These are phyloP conservation scores for Protobothrops mucrosquamatus DNA, from an alignment of 2,113 vertebrate genomes.

Conservation along the genomic window DNA sequence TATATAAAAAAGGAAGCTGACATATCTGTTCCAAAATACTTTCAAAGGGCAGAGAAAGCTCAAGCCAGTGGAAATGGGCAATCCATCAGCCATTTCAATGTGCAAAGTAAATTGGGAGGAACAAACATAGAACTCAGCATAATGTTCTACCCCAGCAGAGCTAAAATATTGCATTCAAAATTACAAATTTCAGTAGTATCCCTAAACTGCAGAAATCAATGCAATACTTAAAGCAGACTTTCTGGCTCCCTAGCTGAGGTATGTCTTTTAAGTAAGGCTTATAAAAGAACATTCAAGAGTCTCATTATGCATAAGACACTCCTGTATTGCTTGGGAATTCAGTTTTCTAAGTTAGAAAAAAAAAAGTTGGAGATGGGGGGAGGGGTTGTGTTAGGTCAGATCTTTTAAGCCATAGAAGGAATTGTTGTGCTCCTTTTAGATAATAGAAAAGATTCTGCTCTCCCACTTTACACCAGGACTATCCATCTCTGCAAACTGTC, in stretches of 20 bases:
- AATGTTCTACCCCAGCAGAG: not conserved
- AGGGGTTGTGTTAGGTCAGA: not conserved
- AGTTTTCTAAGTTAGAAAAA: not conserved
- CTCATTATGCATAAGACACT: not conserved
- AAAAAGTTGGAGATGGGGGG: not conserved
- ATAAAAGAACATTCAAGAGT: not conserved
- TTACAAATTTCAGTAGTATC: not conserved
- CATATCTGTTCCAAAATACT: not conserved
- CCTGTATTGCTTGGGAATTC: not conserved
- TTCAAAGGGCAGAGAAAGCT: not conserved
- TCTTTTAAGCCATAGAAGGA: slow-evolving; percentile 1
- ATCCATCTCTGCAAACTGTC: slow-evolving; percentile 30
- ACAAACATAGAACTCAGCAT: not conserved
- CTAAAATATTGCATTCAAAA: not conserved
- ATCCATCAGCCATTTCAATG: not conserved
- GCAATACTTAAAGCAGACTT: not conserved
- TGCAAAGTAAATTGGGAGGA: not conserved
- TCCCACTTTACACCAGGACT: not conserved
- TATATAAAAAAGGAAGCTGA: not conserved
- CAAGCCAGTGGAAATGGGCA: not conserved
- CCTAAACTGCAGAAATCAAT: not conserved
- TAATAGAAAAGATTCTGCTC: slow-evolving; percentile 12
- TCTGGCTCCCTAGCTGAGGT: not conserved
- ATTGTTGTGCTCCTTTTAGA: slow-evolving; percentile 5
- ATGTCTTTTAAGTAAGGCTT: not conserved